Percentiles rank a stretch among this genome's conserved stretches.
phyloP scores from a whole-genome alignment of 2,113 vertebrate genomes.

The Synodontis membranacea region DNA sequence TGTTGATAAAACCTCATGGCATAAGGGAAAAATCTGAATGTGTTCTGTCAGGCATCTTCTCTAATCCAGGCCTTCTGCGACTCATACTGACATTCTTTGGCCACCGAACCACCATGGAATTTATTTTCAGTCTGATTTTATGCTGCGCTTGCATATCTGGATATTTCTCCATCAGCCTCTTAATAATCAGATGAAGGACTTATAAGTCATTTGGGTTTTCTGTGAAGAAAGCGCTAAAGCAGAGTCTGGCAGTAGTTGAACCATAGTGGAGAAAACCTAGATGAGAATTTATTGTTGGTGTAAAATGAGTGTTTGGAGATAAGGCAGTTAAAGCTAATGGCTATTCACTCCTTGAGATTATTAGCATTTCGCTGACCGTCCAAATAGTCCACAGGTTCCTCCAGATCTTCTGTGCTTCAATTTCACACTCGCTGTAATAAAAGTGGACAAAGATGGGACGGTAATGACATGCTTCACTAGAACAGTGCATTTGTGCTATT shows the following conservation, averaged over 20 bases:
- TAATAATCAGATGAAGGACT: conserved; percentile 29
- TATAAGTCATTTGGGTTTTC: conserved; percentile 35
- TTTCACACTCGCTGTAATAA: not conserved
- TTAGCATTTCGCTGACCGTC: conserved; percentile 32
- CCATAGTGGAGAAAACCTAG: conserved; percentile 7
- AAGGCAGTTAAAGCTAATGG: conserved; percentile 12
- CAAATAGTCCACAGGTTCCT: not conserved
- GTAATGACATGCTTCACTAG: not conserved
- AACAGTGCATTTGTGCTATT: conserved; percentile 1
- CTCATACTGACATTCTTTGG: not conserved
- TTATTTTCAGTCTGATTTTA: conserved; percentile 11
- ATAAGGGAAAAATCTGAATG: not conserved
- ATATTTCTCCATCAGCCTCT: conserved; percentile 25
- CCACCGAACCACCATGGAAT: conserved; percentile 10
- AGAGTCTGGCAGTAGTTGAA: conserved; percentile 11
- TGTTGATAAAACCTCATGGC: not conserved
- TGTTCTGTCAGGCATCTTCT: not conserved
- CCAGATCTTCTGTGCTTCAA: not conserved
- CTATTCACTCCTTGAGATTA: conserved; percentile 10
- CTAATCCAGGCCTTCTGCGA: not conserved
- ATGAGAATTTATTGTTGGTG: conserved; percentile 22
- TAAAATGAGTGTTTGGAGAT: conserved; percentile 30
- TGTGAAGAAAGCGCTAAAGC: conserved; percentile 26
- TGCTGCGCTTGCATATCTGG: conserved; percentile 21
- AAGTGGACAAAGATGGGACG: not conserved